phyloP scores from a whole-genome alignment of 2,797 vertebrate genomes.

The Pseudochromis fuscus region DNA sequence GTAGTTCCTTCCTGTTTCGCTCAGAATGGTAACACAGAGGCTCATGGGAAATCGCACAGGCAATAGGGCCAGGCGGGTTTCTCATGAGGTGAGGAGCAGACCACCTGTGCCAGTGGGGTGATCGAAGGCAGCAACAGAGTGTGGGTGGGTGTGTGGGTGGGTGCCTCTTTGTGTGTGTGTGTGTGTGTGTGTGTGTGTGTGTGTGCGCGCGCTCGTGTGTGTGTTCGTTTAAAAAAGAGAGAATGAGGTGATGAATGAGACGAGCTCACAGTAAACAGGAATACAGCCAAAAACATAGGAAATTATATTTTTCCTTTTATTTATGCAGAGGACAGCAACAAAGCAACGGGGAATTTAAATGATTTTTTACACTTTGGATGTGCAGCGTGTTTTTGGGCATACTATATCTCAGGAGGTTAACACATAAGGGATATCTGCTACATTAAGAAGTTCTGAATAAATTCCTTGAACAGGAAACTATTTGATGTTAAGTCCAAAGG shows the following conservation, averaged over 20 bases:
- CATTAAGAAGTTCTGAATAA: constrained; percentile 66
- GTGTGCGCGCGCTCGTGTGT: constrained; percentile 10
- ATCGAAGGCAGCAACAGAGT: constrained; percentile 10
- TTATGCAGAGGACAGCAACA: constrained; percentile 64
- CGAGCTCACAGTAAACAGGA: constrained; percentile 56
- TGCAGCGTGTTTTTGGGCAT: constrained; percentile 52
- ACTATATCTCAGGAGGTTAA: constrained; percentile 48
- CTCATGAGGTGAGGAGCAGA: constrained; percentile 59
- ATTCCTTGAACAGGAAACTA: constrained; percentile 68
- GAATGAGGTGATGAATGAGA: constrained; percentile 66
- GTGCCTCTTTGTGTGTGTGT: constrained; percentile 26
- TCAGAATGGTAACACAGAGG: constrained; percentile 50
- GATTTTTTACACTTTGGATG: constrained; percentile 51
- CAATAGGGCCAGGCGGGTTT: constrained; percentile 48
- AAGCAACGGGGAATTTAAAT: constrained; percentile 59
- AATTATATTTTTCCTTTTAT: constrained; percentile 61
- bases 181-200: constrained; percentile 41
- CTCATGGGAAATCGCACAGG: constrained; percentile 64
- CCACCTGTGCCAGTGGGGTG: constrained; percentile 68
- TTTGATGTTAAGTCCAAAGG: constrained; percentile 73
- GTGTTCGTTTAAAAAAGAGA: constrained; percentile 50
- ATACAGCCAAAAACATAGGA: constrained; percentile 55
- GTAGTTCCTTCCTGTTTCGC: constrained; percentile 51
- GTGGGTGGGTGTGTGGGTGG: constrained; percentile 17
- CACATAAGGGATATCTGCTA: constrained; percentile 43